Evolutionary conservation across 2,113 vertebrate genomes (phyloP).

Genomic region (Ginglymostoma cirratum): DNA sequence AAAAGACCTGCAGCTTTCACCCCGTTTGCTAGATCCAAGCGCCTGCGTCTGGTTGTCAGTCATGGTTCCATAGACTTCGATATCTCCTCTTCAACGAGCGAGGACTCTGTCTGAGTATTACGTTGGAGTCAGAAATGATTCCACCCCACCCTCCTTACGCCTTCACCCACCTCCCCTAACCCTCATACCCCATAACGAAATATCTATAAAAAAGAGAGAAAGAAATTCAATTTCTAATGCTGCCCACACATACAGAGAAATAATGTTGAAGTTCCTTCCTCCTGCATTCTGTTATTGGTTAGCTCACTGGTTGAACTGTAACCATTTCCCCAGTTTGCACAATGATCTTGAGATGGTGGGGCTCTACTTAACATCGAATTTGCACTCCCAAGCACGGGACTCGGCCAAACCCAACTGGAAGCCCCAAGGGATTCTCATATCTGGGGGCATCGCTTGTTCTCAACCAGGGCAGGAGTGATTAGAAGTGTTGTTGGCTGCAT

Average conservation of each 20-base stretch:
- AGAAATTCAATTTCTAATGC: background rate
- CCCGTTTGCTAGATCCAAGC: conserved; percentile 53
- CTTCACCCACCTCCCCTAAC: background rate
- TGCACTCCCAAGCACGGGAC: background rate
- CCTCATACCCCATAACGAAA: background rate
- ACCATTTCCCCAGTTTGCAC: background rate
- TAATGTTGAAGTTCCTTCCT: background rate
- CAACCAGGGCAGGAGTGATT: background rate
- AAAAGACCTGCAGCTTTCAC: conserved; percentile 49
- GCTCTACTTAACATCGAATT: no score
- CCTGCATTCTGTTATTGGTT: background rate
- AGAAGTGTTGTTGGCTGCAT: no score
- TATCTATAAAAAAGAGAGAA: background rate
- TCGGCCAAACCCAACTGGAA: background rate
- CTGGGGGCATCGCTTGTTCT: no score
- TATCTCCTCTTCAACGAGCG: conserved; percentile 43
- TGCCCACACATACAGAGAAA: background rate
- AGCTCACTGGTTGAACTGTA: background rate
- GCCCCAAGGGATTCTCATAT: background rate
- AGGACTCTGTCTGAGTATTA: conserved; percentile 41
- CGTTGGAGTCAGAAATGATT: background rate
- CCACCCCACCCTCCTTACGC: background rate
- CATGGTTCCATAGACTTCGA: conserved; percentile 56
- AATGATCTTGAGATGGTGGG: background rate
- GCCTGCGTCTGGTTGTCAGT: conserved; percentile 55